Evolutionary conservation across 2,113 vertebrate species (phyloP), one percentile per base, ranked within the genome.

Genomic region (Microtus montanus): DNA sequence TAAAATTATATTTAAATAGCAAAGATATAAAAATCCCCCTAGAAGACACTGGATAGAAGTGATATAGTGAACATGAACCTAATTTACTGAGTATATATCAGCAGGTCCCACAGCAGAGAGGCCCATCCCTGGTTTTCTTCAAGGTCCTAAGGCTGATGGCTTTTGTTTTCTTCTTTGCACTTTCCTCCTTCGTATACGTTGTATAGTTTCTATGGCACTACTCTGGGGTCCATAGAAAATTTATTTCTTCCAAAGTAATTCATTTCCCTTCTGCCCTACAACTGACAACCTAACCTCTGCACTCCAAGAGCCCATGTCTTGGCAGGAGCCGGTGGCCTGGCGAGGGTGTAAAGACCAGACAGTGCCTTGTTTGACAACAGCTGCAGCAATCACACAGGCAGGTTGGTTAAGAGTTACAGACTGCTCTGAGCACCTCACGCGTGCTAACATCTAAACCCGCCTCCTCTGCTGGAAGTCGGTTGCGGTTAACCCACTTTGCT

Each of bases 211-310:
- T 58, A 58, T 58, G 58, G 19, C 20, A 58, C 73, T 26, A 41
- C 47, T 84, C 58, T 52, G 61, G 58, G 68, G 44, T 85, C 38
- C 87, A 78, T 90, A 71, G 41, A 75, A 83, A 89, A 41, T 92
- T 87, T 70, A 86, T 90, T 92, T 94, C n/a, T 68, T 85, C 52
- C 49, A 90, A 79, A 74, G 58, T 44, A 83, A 84, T 74, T 92
- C 58, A 22, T 89, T 90, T 91, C 28, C 41, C 41, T 94, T n/a
- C 63, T 79, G 83, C 44, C 71, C 2, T 61, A n/a, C 66, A 64
- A 38, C 89, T 64, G 30, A 33, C n/a, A 91, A 13, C 33, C 19
- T 41, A 63, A 33, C 9, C 28, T 44, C 54, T 61, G 14, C 14
- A 17, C 52, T 79, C 33, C 44, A 4, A 78, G 88, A 89, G 35